Conservation (phyloP, 2,888 invertebrate genomes). For the Marronus borbonicus region DNA sequence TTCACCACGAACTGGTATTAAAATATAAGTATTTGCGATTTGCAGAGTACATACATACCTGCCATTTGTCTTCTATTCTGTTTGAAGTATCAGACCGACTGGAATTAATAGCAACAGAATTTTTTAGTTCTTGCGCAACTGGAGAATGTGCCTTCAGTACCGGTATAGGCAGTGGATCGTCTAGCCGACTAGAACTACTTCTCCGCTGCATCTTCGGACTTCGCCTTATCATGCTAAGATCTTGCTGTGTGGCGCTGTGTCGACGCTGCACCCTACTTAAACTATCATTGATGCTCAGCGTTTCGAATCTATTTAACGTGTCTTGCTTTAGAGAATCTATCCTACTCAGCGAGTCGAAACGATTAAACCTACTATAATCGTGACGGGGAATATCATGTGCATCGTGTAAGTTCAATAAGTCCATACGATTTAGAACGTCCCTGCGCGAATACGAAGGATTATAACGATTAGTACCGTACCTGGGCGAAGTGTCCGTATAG, state of each 20-base stretch:
- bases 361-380: slow-evolving; percentile 60
- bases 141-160: slow-evolving; percentile 73
- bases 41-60: slow-evolving; percentile 63
- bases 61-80: slow-evolving; percentile 72
- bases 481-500: slow-evolving; percentile 62
- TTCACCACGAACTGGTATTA: too few species aligned
- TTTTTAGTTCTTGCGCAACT: slow-evolving; percentile 68
- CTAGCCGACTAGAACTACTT: slow-evolving; percentile 73
- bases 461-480: slow-evolving; percentile 54
- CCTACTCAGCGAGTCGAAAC: slow-evolving; percentile 70
- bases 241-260: slow-evolving; percentile 73
- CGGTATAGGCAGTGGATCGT: slow-evolving; percentile 76
- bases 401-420: slow-evolving; percentile 68
- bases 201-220: slow-evolving; percentile 72
- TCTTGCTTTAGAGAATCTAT: slow-evolving; percentile 71
- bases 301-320: slow-evolving; percentile 72
- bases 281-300: slow-evolving; percentile 73
- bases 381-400: slow-evolving; percentile 43
- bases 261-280: slow-evolving; percentile 71
- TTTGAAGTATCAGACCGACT: slow-evolving; percentile 65
- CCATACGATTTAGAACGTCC: slow-evolving; percentile 72
- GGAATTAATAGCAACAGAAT: slow-evolving; percentile 68
- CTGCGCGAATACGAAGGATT: slow-evolving; percentile 68
- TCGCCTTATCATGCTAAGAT: slow-evolving; percentile 72
- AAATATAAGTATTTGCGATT: neutral